phyloP scores from a whole-genome alignment of 2,888 invertebrate genomes.

The Drosophila barbarae region DNA sequence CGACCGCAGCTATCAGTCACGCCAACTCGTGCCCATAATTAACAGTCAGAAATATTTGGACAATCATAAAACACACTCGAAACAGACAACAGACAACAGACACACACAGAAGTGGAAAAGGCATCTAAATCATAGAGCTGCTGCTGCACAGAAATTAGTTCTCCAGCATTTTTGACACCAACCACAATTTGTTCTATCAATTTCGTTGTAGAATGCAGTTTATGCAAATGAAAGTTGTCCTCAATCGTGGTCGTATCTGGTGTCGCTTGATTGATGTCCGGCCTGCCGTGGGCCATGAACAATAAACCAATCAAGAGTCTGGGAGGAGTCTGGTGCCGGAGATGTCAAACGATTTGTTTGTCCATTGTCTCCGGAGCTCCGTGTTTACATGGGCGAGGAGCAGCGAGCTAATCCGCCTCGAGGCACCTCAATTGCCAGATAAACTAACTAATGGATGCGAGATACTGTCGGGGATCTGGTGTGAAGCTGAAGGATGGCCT shows the following conservation, averaged over 20 bases:
- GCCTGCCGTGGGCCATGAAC: constrained; percentile 54
- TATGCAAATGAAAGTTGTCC: constrained; percentile 69
- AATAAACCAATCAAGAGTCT: constrained; percentile 66
- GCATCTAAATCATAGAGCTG: constrained; percentile 44
- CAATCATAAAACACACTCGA: constrained; percentile 52
- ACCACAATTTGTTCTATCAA: constrained; percentile 68
- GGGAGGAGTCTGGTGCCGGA: neutral
- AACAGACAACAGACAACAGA: constrained; percentile 1
- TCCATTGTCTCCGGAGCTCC: constrained; percentile 22
- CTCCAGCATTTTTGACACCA: constrained; percentile 62
- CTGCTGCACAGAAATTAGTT: neutral
- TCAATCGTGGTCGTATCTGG: constrained; percentile 49
- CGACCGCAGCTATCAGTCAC: constrained; percentile 32
- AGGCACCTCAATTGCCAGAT: no score
- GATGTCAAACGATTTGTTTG: constrained; percentile 67
- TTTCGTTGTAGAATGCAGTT: constrained; percentile 60
- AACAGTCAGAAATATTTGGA: constrained; percentile 68
- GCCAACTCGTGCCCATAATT: constrained; percentile 71
- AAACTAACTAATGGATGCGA: neutral
- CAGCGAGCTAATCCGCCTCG: constrained; percentile 15
- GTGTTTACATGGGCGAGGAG: constrained; percentile 28
- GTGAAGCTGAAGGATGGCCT: neutral
- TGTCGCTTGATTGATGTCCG: constrained; percentile 63
- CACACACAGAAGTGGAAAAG: constrained; percentile 11
- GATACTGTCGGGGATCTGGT: neutral